Evolutionary conservation across 2,797 vertebrate species (phyloP).

Genomic region (Enoplosus armatus): DNA sequence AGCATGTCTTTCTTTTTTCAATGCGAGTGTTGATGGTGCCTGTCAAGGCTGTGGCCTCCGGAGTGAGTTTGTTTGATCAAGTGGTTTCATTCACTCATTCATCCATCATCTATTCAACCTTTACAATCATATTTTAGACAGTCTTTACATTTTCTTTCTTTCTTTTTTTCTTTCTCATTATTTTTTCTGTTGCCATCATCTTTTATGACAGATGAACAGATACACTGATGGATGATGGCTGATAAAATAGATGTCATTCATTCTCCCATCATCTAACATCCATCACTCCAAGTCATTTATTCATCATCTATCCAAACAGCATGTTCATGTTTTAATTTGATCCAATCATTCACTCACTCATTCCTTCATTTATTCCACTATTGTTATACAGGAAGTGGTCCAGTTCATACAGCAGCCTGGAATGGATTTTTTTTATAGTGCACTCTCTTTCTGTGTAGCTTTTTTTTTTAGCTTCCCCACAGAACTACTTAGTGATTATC

Average conservation of each 20-base stretch:
- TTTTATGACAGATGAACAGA: conserved; percentile 7
- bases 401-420: neutral
- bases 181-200: conserved; percentile 19
- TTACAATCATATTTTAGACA: neutral
- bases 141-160: neutral
- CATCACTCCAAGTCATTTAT: conserved; percentile 33
- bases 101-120: conserved; percentile 17
- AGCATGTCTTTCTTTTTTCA: neutral
- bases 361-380: neutral
- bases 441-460: neutral
- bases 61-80: neutral
- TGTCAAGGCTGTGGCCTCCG: neutral
- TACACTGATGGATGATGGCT: conserved; percentile 27
- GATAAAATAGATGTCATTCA: conserved; percentile 40
- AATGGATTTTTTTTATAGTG: neutral
- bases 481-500: neutral
- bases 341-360: neutral
- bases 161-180: neutral
- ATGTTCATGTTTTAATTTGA: conserved; percentile 23
- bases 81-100: neutral
- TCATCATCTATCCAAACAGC: conserved; percentile 20
- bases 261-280: conserved; percentile 22
- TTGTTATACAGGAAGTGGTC: neutral
- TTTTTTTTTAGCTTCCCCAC: neutral
- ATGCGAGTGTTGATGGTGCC: neutral